phyloP scores from a whole-genome alignment of 2,797 vertebrate species.

The Rhincodon typus region DNA sequence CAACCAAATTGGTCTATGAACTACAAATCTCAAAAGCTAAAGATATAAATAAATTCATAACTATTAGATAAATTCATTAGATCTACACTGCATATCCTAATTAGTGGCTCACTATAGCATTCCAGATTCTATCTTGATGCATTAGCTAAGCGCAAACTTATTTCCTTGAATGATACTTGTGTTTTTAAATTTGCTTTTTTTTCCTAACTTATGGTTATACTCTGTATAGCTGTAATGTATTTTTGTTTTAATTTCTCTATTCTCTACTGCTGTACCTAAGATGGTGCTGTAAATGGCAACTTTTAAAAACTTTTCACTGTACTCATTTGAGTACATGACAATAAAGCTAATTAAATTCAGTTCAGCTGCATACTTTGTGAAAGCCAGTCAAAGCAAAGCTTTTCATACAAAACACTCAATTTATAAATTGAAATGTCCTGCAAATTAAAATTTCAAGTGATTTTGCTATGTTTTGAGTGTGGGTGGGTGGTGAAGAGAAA shows the following conservation, averaged over 20 bases:
- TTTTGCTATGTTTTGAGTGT: not conserved
- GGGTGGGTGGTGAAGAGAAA: too few relatives aligned
- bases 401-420: not conserved
- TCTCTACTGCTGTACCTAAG: too few relatives aligned
- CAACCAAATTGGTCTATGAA: not conserved
- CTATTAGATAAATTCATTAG: not conserved
- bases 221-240: too few relatives aligned
- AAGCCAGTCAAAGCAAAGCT: not conserved
- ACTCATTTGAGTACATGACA: too few relatives aligned
- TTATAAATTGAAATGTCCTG: not conserved
- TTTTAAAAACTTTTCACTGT: too few relatives aligned
- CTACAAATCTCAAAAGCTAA: not conserved
- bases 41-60: not conserved
- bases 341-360: not conserved
- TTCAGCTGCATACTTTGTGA: not conserved
- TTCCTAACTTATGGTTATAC: not conserved
- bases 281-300: too few relatives aligned
- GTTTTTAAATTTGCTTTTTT: too few relatives aligned
- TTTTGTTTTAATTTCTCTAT: too few relatives aligned
- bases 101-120: not conserved
- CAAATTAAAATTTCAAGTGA: not conserved
- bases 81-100: not conserved
- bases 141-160: not conserved
- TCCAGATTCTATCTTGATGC: not conserved
- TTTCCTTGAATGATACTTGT: not conserved